Evolutionary conservation across 2,797 vertebrate genomes (phyloP).

Genomic region (Myotis myotis): DNA sequence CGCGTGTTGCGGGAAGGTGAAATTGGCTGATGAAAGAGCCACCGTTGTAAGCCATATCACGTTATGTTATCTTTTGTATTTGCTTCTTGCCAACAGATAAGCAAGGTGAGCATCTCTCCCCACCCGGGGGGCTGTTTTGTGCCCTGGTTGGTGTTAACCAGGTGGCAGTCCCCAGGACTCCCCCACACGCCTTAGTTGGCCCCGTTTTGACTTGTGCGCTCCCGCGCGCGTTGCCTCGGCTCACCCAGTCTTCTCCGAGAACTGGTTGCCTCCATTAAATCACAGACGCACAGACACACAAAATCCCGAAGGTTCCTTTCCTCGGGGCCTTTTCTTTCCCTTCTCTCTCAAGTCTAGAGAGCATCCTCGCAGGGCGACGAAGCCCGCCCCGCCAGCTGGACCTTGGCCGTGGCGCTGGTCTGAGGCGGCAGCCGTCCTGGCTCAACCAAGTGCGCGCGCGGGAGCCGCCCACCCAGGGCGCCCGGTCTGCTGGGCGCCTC

Average conservation of each 20-base stretch:
- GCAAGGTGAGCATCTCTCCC: not conserved
- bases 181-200: not conserved
- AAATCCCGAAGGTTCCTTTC: not conserved
- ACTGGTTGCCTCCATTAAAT: not conserved
- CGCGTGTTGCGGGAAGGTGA: not conserved
- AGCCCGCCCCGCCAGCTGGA: not conserved
- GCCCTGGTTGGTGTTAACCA: not conserved
- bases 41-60: not conserved
- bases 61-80: not conserved
- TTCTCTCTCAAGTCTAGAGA: not conserved
- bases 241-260: not conserved
- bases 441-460: not conserved
- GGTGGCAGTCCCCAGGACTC: not conserved
- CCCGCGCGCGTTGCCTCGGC: not conserved
- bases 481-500: not conserved
- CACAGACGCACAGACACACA: not conserved
- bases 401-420: not conserved
- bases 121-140: not conserved
- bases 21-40: constrained; percentile 1
- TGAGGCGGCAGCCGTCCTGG: not conserved
- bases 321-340: not conserved
- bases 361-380: not conserved
- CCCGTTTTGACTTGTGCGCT: not conserved
- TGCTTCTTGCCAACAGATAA: constrained; percentile 34
- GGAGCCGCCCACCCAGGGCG: not conserved